Base-by-base conservation (phyloP, 2,888 invertebrate genomes). In the Habroteleia sp. region DNA sequence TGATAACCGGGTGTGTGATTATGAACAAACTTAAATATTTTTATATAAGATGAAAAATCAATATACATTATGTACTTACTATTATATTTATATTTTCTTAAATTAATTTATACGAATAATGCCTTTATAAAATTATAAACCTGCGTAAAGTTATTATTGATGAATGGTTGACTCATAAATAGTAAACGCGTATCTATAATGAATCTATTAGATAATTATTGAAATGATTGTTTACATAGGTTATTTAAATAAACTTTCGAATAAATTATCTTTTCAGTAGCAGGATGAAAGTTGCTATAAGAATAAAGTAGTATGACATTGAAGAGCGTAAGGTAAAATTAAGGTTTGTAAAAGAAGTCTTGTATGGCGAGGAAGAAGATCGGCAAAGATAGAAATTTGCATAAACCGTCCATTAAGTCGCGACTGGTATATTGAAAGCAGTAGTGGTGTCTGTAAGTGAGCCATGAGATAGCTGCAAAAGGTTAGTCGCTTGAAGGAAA, bases 331-430 rank as follows among this genome's bases (percentile, higher is more conserved):
- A 62, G 65, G 63, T 68, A 68, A 66, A 68, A 66, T 68, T 62
- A 72, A 63, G 52, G 71, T 72, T 76, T 48, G 39, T 46, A 27
- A 48, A 63, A 76, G 56, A 68, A 72, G 62, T 66, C 69, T 58
- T 37, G 73, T 68, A 62, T 69, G 68, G 68, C 58, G 42, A 63
- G 42, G 52, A 68, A 44, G 58, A 76, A 76, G 76, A 73, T 76
- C 68, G 76, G 58, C 68, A 77, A 79, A 81, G 77, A 82, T 80
- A 78, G 77, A 77, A 80, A 84, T 84, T 84, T 84, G 79, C 84
- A 84, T 84, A 83, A 84, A 84, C 79, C 81, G 79, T 77, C 82
- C 82, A 84, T 85, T 85, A 83, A 85, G 81, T 82, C 77, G 81
- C 78, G 80, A 81, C 75, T 81, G 79, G 79, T 82, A 81, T 82